A percentile compares a stretch with the other conserved stretches of the same genome.
phyloP scores from a whole-genome alignment of 2,113 vertebrate species.

The Tychaedon coryphoeus region DNA sequence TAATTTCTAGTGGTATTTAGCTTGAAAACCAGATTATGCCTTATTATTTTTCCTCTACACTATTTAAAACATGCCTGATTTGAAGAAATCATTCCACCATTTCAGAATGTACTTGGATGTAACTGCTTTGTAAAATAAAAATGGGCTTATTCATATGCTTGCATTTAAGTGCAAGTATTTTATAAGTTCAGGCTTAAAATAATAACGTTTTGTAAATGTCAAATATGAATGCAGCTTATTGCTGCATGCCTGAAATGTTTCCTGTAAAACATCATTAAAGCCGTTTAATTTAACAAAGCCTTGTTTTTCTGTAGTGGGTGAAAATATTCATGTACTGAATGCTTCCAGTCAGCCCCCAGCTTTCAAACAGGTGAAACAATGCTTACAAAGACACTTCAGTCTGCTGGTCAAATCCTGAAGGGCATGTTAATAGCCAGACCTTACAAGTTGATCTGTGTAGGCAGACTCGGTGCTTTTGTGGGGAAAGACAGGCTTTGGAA shows the following conservation, averaged over 20 bases:
- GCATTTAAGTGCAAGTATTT: slow-evolving; percentile 25
- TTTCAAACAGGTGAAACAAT: slow-evolving; percentile 62
- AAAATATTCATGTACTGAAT: slow-evolving; percentile 68
- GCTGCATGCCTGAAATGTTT: slow-evolving; percentile 73
- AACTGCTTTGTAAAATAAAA: background rate
- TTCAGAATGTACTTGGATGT: background rate
- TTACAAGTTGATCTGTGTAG: background rate
- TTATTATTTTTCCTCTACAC: background rate
- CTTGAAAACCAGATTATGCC: background rate
- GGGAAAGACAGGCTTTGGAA: background rate
- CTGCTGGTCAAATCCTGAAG: background rate
- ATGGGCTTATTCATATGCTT: background rate
- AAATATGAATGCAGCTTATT: slow-evolving; percentile 66
- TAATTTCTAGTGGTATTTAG: background rate
- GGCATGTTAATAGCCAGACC: background rate
- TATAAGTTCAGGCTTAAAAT: slow-evolving; percentile 39
- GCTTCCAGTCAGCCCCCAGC: slow-evolving; percentile 44
- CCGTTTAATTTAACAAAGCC: slow-evolving; percentile 70
- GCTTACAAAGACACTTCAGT: slow-evolving; percentile 47
- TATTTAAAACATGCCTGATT: background rate
- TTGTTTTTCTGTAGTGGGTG: slow-evolving; percentile 70
- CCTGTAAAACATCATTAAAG: slow-evolving; percentile 70
- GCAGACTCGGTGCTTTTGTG: background rate
- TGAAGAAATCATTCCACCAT: background rate
- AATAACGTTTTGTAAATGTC: slow-evolving; percentile 72